A percentile compares a stretch with the other conserved stretches of the same genome.
phyloP scores from a whole-genome alignment of 35 echinoderm and acorn worm species.

The Patiria miniata region DNA sequence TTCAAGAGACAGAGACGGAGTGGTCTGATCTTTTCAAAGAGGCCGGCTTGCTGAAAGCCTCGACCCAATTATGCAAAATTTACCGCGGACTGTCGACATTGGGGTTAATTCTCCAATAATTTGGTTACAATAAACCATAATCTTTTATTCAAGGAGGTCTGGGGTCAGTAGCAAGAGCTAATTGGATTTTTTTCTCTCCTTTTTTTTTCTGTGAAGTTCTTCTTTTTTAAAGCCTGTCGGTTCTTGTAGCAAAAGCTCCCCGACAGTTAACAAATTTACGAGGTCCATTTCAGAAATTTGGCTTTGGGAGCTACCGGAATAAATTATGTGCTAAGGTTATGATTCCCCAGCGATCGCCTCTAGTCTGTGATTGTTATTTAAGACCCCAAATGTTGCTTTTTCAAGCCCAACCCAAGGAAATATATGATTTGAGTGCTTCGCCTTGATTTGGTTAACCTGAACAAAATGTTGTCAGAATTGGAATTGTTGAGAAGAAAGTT shows the following conservation, averaged over 20 bases:
- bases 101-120: conserved; percentile 8
- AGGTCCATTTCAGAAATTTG: background rate
- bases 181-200: background rate
- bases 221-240: background rate
- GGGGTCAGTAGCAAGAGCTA: background rate
- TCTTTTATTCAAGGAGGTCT: background rate
- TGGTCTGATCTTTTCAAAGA: too few relatives aligned
- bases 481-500: too few relatives aligned
- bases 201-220: too few relatives aligned
- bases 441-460: too few relatives aligned
- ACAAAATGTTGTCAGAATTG: too few relatives aligned
- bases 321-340: background rate
- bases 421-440: too few relatives aligned
- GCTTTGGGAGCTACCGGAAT: background rate
- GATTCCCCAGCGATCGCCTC: background rate
- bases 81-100: background rate
- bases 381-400: background rate
- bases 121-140: background rate
- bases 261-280: background rate
- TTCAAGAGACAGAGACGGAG: too few relatives aligned
- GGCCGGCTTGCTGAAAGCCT: too few relatives aligned
- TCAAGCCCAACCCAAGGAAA: too few relatives aligned
- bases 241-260: background rate
- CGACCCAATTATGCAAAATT: too few relatives aligned
- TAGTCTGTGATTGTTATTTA: background rate